Evolutionary conservation across 2,888 invertebrate species (phyloP).

Genomic region (Chouioia cunea): DNA sequence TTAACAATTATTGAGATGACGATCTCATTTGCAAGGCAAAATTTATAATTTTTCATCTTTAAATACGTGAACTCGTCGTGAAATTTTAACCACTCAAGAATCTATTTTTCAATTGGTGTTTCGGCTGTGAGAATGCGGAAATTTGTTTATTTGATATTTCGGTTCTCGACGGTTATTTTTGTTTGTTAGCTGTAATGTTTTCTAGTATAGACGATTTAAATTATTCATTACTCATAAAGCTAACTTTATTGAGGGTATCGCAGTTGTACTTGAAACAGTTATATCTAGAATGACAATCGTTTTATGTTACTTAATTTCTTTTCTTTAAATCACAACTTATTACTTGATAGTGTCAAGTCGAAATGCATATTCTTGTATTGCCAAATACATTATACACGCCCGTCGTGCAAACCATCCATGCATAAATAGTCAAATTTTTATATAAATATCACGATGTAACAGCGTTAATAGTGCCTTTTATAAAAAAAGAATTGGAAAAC

Average conservation of each 20-base stretch:
- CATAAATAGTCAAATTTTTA: constrained; percentile 28
- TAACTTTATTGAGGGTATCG: neutral
- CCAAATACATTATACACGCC: constrained; percentile 54
- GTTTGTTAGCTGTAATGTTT: no score
- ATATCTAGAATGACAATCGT: no score
- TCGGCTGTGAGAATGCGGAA: neutral
- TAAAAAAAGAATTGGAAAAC: no score
- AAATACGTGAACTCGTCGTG: no score
- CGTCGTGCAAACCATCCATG: constrained; percentile 9
- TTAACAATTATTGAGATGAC: constrained; percentile 56
- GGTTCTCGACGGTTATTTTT: no score
- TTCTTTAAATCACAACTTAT: no score
- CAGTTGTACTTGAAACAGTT: no score
- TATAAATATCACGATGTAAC: constrained; percentile 1
- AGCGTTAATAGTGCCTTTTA: no score
- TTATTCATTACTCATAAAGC: neutral
- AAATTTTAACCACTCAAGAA: neutral
- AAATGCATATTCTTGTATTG: constrained; percentile 55
- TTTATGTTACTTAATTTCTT: no score
- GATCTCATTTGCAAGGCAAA: no score
- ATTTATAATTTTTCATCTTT: neutral
- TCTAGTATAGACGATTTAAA: neutral
- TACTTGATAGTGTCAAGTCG: constrained; percentile 37
- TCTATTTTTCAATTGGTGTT: neutral
- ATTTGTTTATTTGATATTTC: neutral